These are phyloP conservation scores for Lordiphosa mommai DNA, from an alignment of 1,140 invertebrate species.

Conservation along the genomic window DNA sequence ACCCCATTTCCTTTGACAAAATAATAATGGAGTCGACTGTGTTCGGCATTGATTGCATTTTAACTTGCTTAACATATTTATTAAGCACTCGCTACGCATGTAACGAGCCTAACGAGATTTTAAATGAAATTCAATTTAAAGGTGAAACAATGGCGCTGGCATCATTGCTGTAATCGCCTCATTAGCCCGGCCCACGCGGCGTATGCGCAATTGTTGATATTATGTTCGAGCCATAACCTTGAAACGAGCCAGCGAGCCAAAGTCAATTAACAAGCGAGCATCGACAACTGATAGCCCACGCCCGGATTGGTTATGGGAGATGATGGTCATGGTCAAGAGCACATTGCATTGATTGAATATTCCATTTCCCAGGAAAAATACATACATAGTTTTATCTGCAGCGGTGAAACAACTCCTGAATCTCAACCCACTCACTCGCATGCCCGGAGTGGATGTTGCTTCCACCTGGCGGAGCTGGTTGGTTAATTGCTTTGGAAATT, in stretches of 20 bases:
- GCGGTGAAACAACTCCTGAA: neutral
- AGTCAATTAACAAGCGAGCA: slow-evolving; percentile 40
- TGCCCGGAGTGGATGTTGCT: slow-evolving; percentile 37
- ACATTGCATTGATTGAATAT: slow-evolving; percentile 55
- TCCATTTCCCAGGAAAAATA: slow-evolving; percentile 42
- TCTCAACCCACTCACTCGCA: neutral
- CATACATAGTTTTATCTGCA: neutral
- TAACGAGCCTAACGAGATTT: slow-evolving; percentile 65
- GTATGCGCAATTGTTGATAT: slow-evolving; percentile 42
- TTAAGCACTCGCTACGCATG: slow-evolving; percentile 11
- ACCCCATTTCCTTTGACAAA: neutral
- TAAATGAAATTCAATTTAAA: slow-evolving; percentile 63
- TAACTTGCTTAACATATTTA: slow-evolving; percentile 62
- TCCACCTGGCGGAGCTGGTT: slow-evolving; percentile 34
- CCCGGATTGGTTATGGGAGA: slow-evolving; percentile 8
- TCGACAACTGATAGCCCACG: slow-evolving; percentile 11
- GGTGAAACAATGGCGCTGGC: slow-evolving; percentile 46
- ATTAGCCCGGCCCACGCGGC: slow-evolving; percentile 38
- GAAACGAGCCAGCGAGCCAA: slow-evolving; percentile 22
- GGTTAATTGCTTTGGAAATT: slow-evolving; percentile 75
- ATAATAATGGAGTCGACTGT: neutral
- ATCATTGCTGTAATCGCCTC: slow-evolving; percentile 39
- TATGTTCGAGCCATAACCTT: neutral
- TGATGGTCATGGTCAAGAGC: slow-evolving; percentile 25
- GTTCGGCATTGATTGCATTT: slow-evolving; percentile 59